Conservation (phyloP, 2,797 vertebrate species). For the Pogonophryne albipinna region DNA sequence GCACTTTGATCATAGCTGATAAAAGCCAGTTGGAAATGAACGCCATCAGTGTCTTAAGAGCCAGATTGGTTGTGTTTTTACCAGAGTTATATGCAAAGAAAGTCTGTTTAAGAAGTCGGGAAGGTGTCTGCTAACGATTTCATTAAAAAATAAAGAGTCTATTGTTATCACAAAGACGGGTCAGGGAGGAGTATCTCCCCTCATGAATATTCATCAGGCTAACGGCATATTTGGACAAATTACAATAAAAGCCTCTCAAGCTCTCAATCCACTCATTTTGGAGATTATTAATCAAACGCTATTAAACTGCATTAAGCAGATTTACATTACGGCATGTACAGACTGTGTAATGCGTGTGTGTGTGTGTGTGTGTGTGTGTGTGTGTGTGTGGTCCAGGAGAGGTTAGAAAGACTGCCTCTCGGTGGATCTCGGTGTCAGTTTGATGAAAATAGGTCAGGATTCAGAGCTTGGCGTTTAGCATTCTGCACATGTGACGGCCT, state of each 20-base stretch:
- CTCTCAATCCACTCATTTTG: slow-evolving; percentile 35
- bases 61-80: slow-evolving; percentile 48
- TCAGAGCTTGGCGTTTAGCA: slow-evolving; percentile 78
- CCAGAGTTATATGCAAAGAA: slow-evolving; percentile 48
- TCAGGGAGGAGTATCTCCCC: slow-evolving; percentile 49
- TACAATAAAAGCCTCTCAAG: slow-evolving; percentile 66
- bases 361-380: slow-evolving; percentile 19
- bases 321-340: slow-evolving; percentile 33
- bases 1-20: slow-evolving; percentile 68
- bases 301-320: slow-evolving; percentile 39
- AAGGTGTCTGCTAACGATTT: slow-evolving; percentile 60
- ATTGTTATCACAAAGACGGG: slow-evolving; percentile 60
- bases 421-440: slow-evolving; percentile 81
- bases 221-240: slow-evolving; percentile 67
- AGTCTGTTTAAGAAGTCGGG: slow-evolving; percentile 41
- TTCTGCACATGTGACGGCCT: slow-evolving; percentile 80
- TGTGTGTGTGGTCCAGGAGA: slow-evolving; percentile 39
- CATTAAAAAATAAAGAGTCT: slow-evolving; percentile 28
- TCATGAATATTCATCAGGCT: slow-evolving; percentile 75
- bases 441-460: slow-evolving; percentile 87
- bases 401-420: slow-evolving; percentile 69
- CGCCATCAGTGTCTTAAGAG: slow-evolving; percentile 58
- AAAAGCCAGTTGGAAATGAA: slow-evolving; percentile 62
- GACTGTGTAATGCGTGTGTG: slow-evolving; percentile 1
- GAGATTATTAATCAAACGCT: slow-evolving; percentile 58